Evolutionary conservation across 2,797 vertebrate species (phyloP), one percentile per base, ranked within the genome.

Genomic region (Semotilus atromaculatus): DNA sequence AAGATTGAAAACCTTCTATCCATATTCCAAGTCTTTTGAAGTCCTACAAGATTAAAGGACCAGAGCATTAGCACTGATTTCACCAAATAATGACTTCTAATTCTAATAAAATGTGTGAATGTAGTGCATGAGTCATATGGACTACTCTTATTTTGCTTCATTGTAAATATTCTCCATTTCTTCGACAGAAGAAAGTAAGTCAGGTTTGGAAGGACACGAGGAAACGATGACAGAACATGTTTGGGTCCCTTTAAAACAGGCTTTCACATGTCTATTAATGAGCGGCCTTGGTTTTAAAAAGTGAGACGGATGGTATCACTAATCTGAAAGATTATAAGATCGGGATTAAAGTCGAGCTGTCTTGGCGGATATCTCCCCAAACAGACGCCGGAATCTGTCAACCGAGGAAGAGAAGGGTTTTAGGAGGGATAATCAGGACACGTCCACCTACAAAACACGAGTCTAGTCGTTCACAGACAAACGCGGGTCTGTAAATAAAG

Each of bases 381-480:
- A 85, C 78, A 87, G 76, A 75, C 51, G 86, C 48, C 53, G 14
- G 26, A 13, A 29, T 62, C 29, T 14, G n/a, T 62, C 58, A 62
- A 16, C 14, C 6, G 80, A 53, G 74, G 85, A 85, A 85, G 82
- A 87, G 82, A 76, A 77, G 82, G 53, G 74, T 31, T 80, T 80
- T 18, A 62, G 45, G 58, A 84, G 77, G 71, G 83, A 31, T 43
- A 48, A 55, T 68, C 55, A 58, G 18, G 66, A 75, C 73, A 83
- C 86, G 86, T 92, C 91, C 91, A 87, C 92, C 93, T 86, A 93
- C 90, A 82, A 85, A 86, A 80, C 86, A 74, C 87, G 83, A 92
- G 75, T 74, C 74, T 68, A 83, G 36, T 53, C 68, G 48, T 58
- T 80, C 58, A 75, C 48, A 64, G 18, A 48, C 81, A 76, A 53